A percentile compares a stretch with the other conserved stretches of the same genome.
phyloP scores from a whole-genome alignment of 2,888 invertebrate species.

The Ferrisia virgata region DNA sequence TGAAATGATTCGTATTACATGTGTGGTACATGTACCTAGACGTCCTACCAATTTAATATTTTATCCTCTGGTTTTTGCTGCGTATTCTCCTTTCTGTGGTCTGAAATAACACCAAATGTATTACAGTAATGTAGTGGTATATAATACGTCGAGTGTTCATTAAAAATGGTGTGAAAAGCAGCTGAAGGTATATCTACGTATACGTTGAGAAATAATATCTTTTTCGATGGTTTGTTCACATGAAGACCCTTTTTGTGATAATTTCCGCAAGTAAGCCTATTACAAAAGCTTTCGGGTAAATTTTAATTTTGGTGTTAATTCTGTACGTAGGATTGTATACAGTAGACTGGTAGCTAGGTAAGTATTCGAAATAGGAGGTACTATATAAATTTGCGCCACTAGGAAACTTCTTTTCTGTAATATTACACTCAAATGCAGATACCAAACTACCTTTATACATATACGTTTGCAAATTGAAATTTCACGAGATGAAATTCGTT shows the following conservation, averaged over 20 bases:
- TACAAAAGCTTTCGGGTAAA: background rate
- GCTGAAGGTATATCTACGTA: background rate
- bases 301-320: slow-evolving; percentile 13
- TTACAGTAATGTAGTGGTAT: background rate
- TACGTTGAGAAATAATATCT: background rate
- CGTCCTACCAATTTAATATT: too few species aligned
- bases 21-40: too few species aligned
- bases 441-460: background rate
- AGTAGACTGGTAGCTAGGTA: too few species aligned
- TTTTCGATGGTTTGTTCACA: background rate
- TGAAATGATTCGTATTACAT: too few species aligned
- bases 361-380: background rate
- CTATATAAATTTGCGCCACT: background rate
- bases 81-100: background rate
- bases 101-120: background rate
- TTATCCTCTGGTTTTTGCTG: background rate
- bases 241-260: background rate
- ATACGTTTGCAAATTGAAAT: background rate
- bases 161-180: background rate
- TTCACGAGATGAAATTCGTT: background rate
- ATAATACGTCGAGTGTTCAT: background rate
- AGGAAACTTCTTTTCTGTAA: background rate
- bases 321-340: too few species aligned
- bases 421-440: background rate
- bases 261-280: background rate